Percentiles rank a stretch among this genome's conserved stretches.
These are phyloP conservation scores for Chaunax sp. DNA, from an alignment of 2,797 vertebrate genomes.

Conservation along the genomic window DNA sequence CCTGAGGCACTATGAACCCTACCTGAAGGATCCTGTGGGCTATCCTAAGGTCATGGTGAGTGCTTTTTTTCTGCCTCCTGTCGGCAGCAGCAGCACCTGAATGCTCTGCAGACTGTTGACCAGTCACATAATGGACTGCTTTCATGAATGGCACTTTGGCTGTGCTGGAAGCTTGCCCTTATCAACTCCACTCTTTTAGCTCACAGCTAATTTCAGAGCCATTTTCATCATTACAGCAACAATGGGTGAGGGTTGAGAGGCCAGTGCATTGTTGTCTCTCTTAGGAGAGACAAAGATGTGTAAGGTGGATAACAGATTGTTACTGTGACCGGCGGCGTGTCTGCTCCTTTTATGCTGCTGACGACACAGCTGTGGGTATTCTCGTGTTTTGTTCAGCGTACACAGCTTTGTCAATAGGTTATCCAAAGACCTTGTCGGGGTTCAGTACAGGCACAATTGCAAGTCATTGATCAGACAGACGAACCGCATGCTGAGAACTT, in stretches of 20 bases:
- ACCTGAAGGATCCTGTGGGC: slow-evolving; percentile 90
- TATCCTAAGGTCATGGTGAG: slow-evolving; percentile 92
- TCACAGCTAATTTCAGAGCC: slow-evolving; percentile 52
- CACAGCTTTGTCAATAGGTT: slow-evolving; percentile 82
- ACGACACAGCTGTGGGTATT: slow-evolving; percentile 33
- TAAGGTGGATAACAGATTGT: slow-evolving; percentile 62
- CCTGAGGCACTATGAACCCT: slow-evolving; percentile 89
- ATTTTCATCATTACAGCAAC: slow-evolving; percentile 76
- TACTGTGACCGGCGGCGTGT: slow-evolving; percentile 22
- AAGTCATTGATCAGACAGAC: slow-evolving; percentile 82
- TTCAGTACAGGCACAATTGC: slow-evolving; percentile 74
- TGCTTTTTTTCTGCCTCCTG: slow-evolving; percentile 7
- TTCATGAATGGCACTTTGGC: slow-evolving; percentile 49
- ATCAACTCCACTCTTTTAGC: slow-evolving; percentile 51
- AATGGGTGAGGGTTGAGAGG: slow-evolving; percentile 57
- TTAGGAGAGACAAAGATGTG: slow-evolving; percentile 11
- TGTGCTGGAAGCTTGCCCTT: slow-evolving; percentile 49
- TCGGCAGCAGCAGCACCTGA: slow-evolving; percentile 29
- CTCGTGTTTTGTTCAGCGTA: slow-evolving; percentile 65
- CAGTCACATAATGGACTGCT: slow-evolving; percentile 48
- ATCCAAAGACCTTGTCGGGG: slow-evolving; percentile 82
- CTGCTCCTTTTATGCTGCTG: slow-evolving; percentile 29
- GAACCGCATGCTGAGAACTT: slow-evolving; percentile 76
- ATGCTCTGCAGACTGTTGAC: slow-evolving; percentile 33
- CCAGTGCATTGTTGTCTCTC: slow-evolving; percentile 51